Conservation (phyloP, 2,797 vertebrate species). For the Gastrophryne carolinensis region DNA sequence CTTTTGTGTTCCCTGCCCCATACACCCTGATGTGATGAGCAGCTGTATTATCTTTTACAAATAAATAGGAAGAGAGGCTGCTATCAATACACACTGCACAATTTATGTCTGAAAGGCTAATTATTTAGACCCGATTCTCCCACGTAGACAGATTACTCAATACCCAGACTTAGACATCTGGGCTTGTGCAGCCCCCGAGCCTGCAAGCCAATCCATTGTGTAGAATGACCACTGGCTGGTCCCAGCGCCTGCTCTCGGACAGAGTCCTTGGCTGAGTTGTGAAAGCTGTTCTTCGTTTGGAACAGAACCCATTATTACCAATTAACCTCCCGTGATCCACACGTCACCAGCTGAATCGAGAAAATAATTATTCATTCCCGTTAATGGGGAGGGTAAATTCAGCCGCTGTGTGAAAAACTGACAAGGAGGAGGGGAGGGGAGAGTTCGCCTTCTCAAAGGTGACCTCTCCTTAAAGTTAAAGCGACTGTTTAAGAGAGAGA, state of each 20-base stretch:
- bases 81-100: neutral
- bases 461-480: constrained; percentile 54
- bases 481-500: constrained; percentile 38
- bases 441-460: constrained; percentile 50
- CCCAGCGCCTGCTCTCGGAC: constrained; percentile 21
- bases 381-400: constrained; percentile 53
- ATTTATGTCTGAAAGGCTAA: constrained; percentile 25
- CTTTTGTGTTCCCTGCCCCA: neutral
- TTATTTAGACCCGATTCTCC: neutral
- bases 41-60: neutral
- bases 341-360: constrained; percentile 52
- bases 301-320: constrained; percentile 54
- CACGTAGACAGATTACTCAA: constrained; percentile 33
- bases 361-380: constrained; percentile 55
- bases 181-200: constrained; percentile 9
- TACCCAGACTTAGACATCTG: constrained; percentile 18
- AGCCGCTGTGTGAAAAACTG: constrained; percentile 45
- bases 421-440: constrained; percentile 36
- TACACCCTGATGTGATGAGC: neutral
- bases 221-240: constrained; percentile 1
- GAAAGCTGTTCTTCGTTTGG: constrained; percentile 51
- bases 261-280: constrained; percentile 49
- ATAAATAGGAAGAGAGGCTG: neutral
- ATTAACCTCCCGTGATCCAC: constrained; percentile 52
- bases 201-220: constrained; percentile 10